Evolutionary conservation across 2,888 invertebrate genomes (phyloP).

Genomic region (Diogma glabrata): DNA sequence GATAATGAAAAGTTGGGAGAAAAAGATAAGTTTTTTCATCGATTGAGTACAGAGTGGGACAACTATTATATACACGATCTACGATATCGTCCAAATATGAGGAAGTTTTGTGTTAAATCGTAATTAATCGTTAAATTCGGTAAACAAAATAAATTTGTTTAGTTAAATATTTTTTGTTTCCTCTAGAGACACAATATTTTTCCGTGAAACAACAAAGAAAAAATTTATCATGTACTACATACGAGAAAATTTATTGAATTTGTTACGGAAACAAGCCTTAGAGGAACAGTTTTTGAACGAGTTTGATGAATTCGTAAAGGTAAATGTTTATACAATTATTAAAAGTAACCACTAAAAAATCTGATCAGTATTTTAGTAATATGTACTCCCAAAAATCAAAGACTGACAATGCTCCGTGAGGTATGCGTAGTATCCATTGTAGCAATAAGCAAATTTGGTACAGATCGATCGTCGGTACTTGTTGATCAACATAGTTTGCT

Average conservation of each 20-base stretch:
- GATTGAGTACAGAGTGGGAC: conserved; percentile 16
- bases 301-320: conserved; percentile 12
- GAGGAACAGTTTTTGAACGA: conserved; percentile 14
- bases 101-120: conserved; percentile 15
- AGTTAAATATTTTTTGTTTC: neutral
- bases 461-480: too few species aligned
- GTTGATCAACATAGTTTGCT: too few species aligned
- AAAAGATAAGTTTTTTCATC: conserved; percentile 13
- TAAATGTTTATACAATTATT: too few species aligned
- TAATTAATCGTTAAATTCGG: too few species aligned
- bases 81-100: conserved; percentile 11
- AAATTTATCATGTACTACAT: conserved; percentile 10
- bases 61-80: conserved; percentile 14
- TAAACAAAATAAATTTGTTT: neutral
- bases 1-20: conserved; percentile 13
- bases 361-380: too few species aligned
- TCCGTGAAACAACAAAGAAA: conserved; percentile 9
- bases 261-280: conserved; percentile 12
- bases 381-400: too few species aligned
- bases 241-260: conserved; percentile 15
- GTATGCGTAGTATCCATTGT: too few species aligned
- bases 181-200: conserved; percentile 7
- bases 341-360: too few species aligned
- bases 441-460: too few species aligned
- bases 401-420: too few species aligned